Evolutionary conservation across 2,797 vertebrate genomes (phyloP), one percentile per base, ranked within the genome.

Genomic region (Uromys caudimaculatus): DNA sequence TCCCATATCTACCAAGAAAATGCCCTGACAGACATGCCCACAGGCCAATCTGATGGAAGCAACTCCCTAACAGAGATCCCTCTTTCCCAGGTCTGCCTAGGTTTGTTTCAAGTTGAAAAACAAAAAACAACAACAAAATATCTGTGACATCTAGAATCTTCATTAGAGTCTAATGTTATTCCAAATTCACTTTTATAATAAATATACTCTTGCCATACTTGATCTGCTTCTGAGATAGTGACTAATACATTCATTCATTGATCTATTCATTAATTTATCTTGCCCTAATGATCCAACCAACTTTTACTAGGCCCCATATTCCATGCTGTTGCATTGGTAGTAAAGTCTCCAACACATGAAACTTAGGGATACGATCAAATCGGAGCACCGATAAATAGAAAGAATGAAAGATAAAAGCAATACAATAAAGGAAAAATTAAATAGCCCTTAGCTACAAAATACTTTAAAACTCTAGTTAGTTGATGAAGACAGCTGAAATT

Each of bases 371-470:
- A 64, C 47, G 76, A 89, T 82, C 5, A 41, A 75, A 82, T 47
- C 19, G 44, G 0, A n/a, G 3, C n/a, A 89, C 11, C 27, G 56
- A 94, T 16, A 54, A 87, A 89, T 6, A 73, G 38, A 91, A 44
- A 64, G 21, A 82, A 95, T 35, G n/a, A 38, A 82, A n/a, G 19
- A 86, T 78, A 91, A 91, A 44, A 84, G 2, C 11, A 38, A 47
- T 60, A 44, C 16, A 94, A 62, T 85, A 92, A 76, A 35, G 38
- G 83, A 89, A 96, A 94, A 52, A 19, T 38, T 67, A 89, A 93
- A 89, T 73, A 88, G 56, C 32, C 3, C 24, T n/a, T 47, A 94
- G n/a, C 35, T n/a, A 24, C 86, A 91, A 38, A 93, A 29, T 81
- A 24, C 24, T 73, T 58, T 60, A n/a, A 97, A 90, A 84, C 19